Percentiles rank a stretch among this genome's conserved stretches.
These are phyloP conservation scores for Oreochromis spilurus DNA, from an alignment of 2,113 vertebrate genomes.

Conservation along the genomic window DNA sequence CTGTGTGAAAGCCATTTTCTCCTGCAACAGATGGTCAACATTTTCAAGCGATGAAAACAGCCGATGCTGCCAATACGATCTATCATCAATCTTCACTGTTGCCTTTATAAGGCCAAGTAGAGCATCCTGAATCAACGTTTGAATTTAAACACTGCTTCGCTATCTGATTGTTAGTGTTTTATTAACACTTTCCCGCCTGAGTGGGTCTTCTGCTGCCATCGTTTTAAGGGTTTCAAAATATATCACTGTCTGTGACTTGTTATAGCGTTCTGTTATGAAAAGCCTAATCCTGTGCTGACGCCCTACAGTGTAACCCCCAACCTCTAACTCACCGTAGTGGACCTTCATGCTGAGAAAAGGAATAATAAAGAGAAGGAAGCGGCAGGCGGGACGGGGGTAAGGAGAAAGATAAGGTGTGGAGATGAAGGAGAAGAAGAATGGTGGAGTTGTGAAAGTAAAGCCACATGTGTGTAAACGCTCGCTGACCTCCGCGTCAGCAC, in stretches of 20 bases:
- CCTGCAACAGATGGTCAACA: slow-evolving; percentile 37
- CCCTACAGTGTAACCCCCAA: not conserved
- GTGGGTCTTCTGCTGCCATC: not conserved
- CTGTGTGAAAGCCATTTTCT: not conserved
- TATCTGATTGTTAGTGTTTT: not conserved
- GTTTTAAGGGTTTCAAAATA: not conserved
- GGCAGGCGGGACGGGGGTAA: not conserved
- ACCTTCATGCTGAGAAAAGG: not conserved
- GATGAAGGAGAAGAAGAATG: slow-evolving; percentile 25
- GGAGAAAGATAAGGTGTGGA: not conserved
- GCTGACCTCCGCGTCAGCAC: slow-evolving; percentile 69
- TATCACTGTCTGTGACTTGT: not conserved
- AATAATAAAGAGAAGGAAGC: not conserved
- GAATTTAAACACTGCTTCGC: not conserved
- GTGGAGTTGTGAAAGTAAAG: slow-evolving; percentile 65
- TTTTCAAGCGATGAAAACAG: slow-evolving; percentile 32
- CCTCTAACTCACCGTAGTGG: not conserved
- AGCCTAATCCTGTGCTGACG: not conserved
- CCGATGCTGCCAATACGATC: slow-evolving; percentile 11
- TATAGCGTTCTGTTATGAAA: not conserved
- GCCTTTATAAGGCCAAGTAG: slow-evolving; percentile 1
- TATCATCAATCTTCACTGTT: slow-evolving; percentile 7
- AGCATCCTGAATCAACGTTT: slow-evolving; percentile 13
- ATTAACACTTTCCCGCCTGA: not conserved
- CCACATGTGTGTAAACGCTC: slow-evolving; percentile 70